Evolutionary conservation across 1,140 invertebrate genomes (phyloP), one percentile per base, ranked within the genome.

Genomic region (Dysdera silvatica): DNA sequence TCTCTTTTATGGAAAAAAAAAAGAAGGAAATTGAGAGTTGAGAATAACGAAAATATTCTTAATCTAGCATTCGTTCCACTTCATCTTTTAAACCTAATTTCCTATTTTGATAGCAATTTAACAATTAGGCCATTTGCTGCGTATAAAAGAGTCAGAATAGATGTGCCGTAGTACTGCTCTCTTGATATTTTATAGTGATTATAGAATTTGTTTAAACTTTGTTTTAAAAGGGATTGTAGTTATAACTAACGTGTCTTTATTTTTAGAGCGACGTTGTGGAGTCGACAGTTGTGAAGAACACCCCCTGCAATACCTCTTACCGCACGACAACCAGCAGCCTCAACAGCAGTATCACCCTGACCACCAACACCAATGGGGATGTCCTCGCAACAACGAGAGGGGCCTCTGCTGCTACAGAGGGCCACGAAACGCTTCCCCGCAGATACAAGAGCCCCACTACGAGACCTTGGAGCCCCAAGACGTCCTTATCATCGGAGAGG

Each of bases 381-480:
- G 35, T 32, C 29, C 52, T 18, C 37, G 29, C 31, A 53, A 55
- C 26, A n/a, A 10, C 56, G 52, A 52, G 35, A 51, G 59, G 54
- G 47, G 37, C 28, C 49, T 55, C 60, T 62, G 52, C 60, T 62
- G 35, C 60, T 55, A 62, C 40, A 51, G 56, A 61, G 51, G 41
- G 54, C 29, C 49, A 40, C 14, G 26, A 53, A 48, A 40, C 60
- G 52, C 60, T 53, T 55, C 41, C 47, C 40, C 60, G 26, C 52
- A 48, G 16, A 8, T 24, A 14, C 28, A 28, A 23, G 60, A 62
- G 24, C 60, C 60, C 52, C 60, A 62, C 60, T 62, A 62, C 60
- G 60, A 62, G 33, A 62, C 60, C 28, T 45, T 62, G 60, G 60
- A 62, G 43, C 60, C 60, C 60, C n/a, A n/a, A n/a, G n/a, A n/a